Percentiles rank a stretch among this genome's conserved stretches.
phyloP scores from a whole-genome alignment of 2,113 vertebrate genomes.

The Nettapus auritus region DNA sequence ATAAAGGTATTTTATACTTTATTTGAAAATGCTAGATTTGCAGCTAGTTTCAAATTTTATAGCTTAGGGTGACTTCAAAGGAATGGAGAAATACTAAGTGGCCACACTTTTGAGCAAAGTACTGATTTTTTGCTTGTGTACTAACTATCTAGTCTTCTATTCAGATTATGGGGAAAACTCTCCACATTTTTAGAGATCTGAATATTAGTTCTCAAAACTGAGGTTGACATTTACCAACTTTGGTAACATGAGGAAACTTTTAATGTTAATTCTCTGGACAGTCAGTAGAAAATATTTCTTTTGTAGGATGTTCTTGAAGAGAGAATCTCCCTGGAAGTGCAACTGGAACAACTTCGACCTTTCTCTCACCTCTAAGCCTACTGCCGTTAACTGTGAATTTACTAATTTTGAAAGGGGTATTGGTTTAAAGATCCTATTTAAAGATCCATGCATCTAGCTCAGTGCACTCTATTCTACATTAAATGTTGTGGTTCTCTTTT shows the following conservation, averaged over 20 bases:
- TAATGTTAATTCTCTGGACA: background rate
- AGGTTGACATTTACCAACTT: background rate
- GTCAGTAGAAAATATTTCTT: constrained; percentile 48
- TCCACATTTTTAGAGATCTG: background rate
- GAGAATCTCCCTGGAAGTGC: constrained; percentile 98
- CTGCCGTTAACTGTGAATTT: constrained; percentile 83
- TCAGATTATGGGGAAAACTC: background rate
- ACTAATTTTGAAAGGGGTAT: constrained; percentile 75
- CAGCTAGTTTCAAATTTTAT: background rate
- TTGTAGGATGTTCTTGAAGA: constrained; percentile 97
- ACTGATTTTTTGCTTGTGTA: background rate
- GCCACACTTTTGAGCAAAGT: background rate
- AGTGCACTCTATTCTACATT: constrained; percentile 77
- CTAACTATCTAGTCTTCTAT: background rate
- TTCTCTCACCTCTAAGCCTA: constrained; percentile 96
- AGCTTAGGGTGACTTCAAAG: background rate
- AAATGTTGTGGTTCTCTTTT: constrained; percentile 80
- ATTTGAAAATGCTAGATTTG: background rate
- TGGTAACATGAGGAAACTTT: background rate
- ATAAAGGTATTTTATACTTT: background rate
- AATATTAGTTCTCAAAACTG: background rate
- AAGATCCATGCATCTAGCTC: constrained; percentile 80
- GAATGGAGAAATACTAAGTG: background rate
- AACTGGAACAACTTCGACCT: constrained; percentile 98
- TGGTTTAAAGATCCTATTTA: constrained; percentile 79